Evolutionary conservation across 2,113 vertebrate species (phyloP), one percentile per base, ranked within the genome.

Genomic region (Lipophrys pholis): DNA sequence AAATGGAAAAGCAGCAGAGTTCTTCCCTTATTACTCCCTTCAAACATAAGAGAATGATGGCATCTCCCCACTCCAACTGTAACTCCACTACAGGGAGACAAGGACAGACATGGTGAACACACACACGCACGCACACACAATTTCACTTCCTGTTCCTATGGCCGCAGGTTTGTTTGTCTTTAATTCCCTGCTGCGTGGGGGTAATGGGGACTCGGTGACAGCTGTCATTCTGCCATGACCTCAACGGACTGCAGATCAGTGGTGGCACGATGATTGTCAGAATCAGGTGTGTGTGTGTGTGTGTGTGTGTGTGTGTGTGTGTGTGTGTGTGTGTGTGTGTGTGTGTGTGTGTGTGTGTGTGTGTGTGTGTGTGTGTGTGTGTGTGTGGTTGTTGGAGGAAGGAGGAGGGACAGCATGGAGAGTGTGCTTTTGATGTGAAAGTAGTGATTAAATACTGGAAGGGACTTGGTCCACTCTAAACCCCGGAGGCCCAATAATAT

Each of bases 181-280:
- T 94, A 92, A 92, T 93, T 93, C 92, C 87, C 89, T 66, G 62
- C 78, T 81, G 88, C 65, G 71, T 73, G 83, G 77, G 86, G 85
- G 88, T 91, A 93, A 91, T 90, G 60, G 88, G 91, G 90, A 84
- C 79, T 80, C 80, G 73, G 87, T 92, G 93, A 93, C 92, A 92
- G 93, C 93, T 94, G 93, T 92, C 94, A 94, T 87, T 94, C 91
- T 69, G 63, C 76, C 8, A 49, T 92, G 92, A 92, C 92, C 91
- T 93, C 89, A 84, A 60, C 65, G 61, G 67, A 85, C 85, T 63
- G 65, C 84, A 90, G 87, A 94, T 91, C 86, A 78, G 88, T 85
- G 81, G 80, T 91, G 93, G 90, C 93, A 93, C 16, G 7, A 48
- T 91, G 93, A 93, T 91, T 91, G 91, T 91, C 85, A 87, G 82